phyloP scores from a whole-genome alignment of 2,888 invertebrate species.

The Drosophila recens region DNA sequence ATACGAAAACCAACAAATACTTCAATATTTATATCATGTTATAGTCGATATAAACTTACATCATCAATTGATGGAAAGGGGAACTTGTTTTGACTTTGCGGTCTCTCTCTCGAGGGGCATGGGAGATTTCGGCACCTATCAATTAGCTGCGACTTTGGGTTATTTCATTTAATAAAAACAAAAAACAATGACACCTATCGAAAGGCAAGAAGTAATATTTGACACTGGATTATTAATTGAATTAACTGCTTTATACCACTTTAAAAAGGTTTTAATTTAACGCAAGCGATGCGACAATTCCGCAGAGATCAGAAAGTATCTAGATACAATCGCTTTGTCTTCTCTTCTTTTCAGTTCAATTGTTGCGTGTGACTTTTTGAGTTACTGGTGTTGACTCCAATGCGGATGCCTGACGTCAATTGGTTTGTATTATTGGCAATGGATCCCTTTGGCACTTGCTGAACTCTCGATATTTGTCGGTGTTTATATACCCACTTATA shows the following conservation, averaged over 20 bases:
- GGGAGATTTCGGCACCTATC: slow-evolving; percentile 32
- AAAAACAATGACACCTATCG: slow-evolving; percentile 25
- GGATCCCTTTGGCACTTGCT: slow-evolving; percentile 19
- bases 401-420: slow-evolving; percentile 51
- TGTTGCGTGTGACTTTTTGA: slow-evolving; percentile 34
- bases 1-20: background rate
- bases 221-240: slow-evolving; percentile 74
- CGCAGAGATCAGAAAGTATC: slow-evolving; percentile 59
- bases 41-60: slow-evolving; percentile 13
- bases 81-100: background rate
- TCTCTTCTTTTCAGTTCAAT: slow-evolving; percentile 12
- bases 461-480: background rate
- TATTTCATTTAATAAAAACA: slow-evolving; percentile 18
- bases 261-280: slow-evolving; percentile 66
- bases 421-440: slow-evolving; percentile 15
- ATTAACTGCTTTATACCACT: slow-evolving; percentile 79
- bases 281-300: slow-evolving; percentile 30
- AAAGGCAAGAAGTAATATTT: slow-evolving; percentile 49
- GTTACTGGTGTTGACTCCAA: slow-evolving; percentile 15
- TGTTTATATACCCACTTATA: slow-evolving; percentile 28
- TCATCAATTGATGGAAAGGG: background rate
- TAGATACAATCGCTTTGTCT: slow-evolving; percentile 67
- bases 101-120: background rate
- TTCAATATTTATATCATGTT: background rate
- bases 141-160: slow-evolving; percentile 42